phyloP scores from a whole-genome alignment of 2,113 vertebrate species.

The zebrafish (Danio rerio) region GRCz12tu NC_133180.1:37224501-37225000 shows the following conservation, averaged over 20 bases:
- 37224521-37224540: not conserved
- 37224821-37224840: conserved; percentile 15
- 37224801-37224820: conserved; percentile 36
- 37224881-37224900: conserved; percentile 45
- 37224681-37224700: conserved; percentile 20
- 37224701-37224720: conserved; percentile 26
- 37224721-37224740: conserved; percentile 18
- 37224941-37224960: conserved; percentile 30
- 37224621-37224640: conserved; percentile 36
- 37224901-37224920: conserved; percentile 37
- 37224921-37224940: conserved; percentile 34
- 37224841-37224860: conserved; percentile 40
- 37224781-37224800: conserved; percentile 42
- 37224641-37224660: conserved; percentile 36
- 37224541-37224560: not conserved
- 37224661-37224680: conserved; percentile 18
- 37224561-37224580: not conserved
- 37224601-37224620: conserved; percentile 43
- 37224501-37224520: conserved; percentile 5
- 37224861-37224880: conserved; percentile 43
- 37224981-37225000: conserved; percentile 40
- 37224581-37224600: conserved; percentile 3
- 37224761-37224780: conserved; percentile 44
- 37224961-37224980: conserved; percentile 20
- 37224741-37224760: conserved; percentile 46